phyloP scores from a whole-genome alignment of 2,797 vertebrate genomes.

The Eulemur rubriventer region DNA sequence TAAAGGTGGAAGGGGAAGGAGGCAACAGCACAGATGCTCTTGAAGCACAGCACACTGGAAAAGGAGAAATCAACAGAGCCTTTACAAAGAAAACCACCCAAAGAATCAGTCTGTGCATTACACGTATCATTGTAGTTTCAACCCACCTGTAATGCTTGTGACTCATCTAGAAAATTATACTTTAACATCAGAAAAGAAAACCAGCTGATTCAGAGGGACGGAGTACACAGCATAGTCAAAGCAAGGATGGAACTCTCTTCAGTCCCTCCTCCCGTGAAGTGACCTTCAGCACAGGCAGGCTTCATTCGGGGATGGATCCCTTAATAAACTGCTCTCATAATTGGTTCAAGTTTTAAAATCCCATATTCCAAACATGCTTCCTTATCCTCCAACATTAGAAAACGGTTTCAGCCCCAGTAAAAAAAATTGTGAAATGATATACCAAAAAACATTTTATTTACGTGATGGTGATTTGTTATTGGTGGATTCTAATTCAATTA shows the following conservation, averaged over 20 bases:
- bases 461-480: background rate
- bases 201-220: background rate
- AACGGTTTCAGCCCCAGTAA: background rate
- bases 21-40: background rate
- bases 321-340: background rate
- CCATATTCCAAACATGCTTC: background rate
- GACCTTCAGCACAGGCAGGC: background rate
- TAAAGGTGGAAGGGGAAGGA: background rate
- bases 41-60: background rate
- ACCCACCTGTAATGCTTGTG: background rate
- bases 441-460: background rate
- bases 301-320: background rate
- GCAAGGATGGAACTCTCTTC: background rate
- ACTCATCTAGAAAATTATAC: background rate
- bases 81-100: background rate
- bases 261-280: background rate
- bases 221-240: background rate
- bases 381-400: background rate
- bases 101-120: background rate
- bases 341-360: background rate
- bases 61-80: background rate
- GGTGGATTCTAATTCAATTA: background rate
- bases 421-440: background rate
- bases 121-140: background rate
- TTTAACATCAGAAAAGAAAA: background rate